Conservation (phyloP, 2,888 invertebrate genomes). For the Willowsia nigromaculata region DNA sequence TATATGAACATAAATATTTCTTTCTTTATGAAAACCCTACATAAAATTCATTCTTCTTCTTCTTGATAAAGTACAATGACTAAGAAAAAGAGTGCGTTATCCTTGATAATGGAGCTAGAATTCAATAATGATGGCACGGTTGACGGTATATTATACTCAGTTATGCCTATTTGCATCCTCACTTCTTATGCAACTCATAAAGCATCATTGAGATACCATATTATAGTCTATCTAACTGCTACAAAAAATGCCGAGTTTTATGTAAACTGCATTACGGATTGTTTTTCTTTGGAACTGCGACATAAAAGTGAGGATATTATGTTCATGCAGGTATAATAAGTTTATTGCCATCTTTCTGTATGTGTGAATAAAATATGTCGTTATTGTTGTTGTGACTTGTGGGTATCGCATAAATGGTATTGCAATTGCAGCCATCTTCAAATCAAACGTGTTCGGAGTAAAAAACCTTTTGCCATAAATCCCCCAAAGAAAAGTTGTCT, state of each 20-base stretch:
- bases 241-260: background rate
- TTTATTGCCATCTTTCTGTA: background rate
- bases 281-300: slow-evolving; percentile 13
- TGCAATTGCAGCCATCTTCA: background rate
- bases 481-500: slow-evolving; percentile 42
- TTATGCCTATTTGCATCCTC: background rate
- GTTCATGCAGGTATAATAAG: background rate
- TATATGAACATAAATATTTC: background rate
- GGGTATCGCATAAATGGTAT: background rate
- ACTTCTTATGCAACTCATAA: background rate
- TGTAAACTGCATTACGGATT: background rate
- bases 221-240: slow-evolving; percentile 1
- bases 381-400: slow-evolving; percentile 20
- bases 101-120: slow-evolving; percentile 8
- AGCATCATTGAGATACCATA: background rate
- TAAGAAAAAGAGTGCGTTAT: slow-evolving; percentile 13
- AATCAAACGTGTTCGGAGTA: slow-evolving; percentile 5
- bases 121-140: slow-evolving; percentile 16
- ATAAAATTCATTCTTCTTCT: background rate
- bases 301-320: slow-evolving; percentile 24
- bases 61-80: background rate
- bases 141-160: background rate
- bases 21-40: background rate
- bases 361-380: background rate
- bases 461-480: slow-evolving; percentile 32